Base-by-base conservation (phyloP, 2,797 vertebrate species). In the Steatocranus sp. region DNA sequence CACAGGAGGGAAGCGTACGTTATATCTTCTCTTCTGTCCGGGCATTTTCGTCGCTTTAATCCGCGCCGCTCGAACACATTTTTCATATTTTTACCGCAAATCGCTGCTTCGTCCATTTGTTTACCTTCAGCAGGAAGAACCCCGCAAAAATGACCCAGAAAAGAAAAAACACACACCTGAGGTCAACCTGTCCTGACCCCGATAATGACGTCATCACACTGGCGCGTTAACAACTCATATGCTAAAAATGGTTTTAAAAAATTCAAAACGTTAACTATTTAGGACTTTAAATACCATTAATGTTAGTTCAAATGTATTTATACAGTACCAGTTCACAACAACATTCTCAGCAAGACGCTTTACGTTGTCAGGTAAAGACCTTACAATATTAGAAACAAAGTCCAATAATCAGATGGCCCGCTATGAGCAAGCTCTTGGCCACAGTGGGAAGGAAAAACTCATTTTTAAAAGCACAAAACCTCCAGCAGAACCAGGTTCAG, bases 1-100 rank as follows among this genome's bases (percentile, higher is more conserved):
- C 90, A 96, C 96, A 2, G 95, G 96, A 27, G 95, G 92, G 76
- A 97, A 96, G 3, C 96, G 94, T 17, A 96, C 93, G 30, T 90
- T 96, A 56, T 93, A 96, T 86, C 84, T 95, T 50, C 92, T 95
- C 89, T 93, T 96, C 76, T 92, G 91, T 88, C 94, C 91, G 30
- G 95, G 94, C 96, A 96, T 97, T 73, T 90, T 88, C 54, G 36
- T 84, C 6, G 83, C 78, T 77, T 82, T 15, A 88, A 32, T 75
- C 56, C 78, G 74, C 87, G 46, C 76, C n/a, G 78, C 23, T 46
- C 23, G 53, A 7, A 92, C 91, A 92, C 94, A 96, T 95, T 85
- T 82, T 90, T 89, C 90, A 87, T 89, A 63, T 93, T 94, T 95
- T 91, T 78, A 87, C 73, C 86, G 80, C 81, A 78, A 54, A 85